Base-by-base conservation (phyloP, 1,140 invertebrate species). In the Triops longicaudatus region DNA sequence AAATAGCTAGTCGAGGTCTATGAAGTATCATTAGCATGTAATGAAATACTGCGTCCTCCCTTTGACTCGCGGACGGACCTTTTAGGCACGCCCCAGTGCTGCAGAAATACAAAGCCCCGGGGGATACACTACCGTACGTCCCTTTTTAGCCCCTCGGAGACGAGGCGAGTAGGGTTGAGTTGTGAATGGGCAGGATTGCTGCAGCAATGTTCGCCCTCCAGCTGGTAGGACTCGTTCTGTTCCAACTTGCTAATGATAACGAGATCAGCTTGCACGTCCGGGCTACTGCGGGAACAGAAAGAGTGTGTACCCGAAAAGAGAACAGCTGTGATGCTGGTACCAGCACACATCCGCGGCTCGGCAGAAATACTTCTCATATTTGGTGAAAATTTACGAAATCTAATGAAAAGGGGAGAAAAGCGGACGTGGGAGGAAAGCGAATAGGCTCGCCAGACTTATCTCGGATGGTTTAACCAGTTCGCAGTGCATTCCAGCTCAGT, bases 1-100 rank as follows among this genome's bases (percentile, higher is more conserved):
- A n/a, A n/a, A n/a, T n/a, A n/a, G n/a, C n/a, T n/a, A n/a, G n/a
- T n/a, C n/a, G 22, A 63, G 6, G 50, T 63, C 17, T 63, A 63
- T 63, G 50, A 22, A 63, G 50, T 22, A 63, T 63, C 50, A 63
- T 63, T 63, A 63, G 50, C 50, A 63, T 63, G 50, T 63, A 63
- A 22, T 63, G 50, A 63, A 63, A 63, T 63, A 22, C 50, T 5
- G 17, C 3, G 50, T 63, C 50, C 22, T 22, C 22, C n/a, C n/a
- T 22, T 63, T 63, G n/a, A 22, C 50, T 63, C 50, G 3, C 50
- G 2, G 7, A 6, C 50, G 22, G 50, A 63, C 50, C n/a, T 63
- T 14, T 63, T 63, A 63, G 50, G 6, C 50, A 63, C 50, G 50
- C 50, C 10, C 50, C 9, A 63, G 14, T 14, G 50, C 50, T 63